A percentile compares a stretch with the other conserved stretches of the same genome.
Conservation (phyloP, 37 sponge, comb jelly and placozoan species). For the Oscarella lobularis region DNA sequence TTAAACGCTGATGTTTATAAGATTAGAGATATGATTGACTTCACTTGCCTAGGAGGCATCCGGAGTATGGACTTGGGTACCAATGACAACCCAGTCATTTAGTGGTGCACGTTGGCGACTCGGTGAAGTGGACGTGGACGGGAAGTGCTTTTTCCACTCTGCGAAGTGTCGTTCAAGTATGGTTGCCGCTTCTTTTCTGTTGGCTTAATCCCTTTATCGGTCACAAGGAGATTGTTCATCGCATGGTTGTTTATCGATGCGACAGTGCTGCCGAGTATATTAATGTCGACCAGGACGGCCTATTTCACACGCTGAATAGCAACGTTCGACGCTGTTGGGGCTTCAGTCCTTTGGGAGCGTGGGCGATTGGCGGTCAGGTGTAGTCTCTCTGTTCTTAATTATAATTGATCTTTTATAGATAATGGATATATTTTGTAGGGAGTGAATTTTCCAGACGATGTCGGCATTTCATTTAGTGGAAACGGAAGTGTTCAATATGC, state of each 20-base stretch:
- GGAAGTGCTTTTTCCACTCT: conserved; percentile 33
- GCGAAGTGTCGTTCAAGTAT: conserved; percentile 47
- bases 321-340: not conserved
- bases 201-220: too few relatives aligned
- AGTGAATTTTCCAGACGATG: not conserved
- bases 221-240: not conserved
- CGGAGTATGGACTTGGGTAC: conserved; percentile 59
- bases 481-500: not conserved
- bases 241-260: not conserved
- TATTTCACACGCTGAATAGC: not conserved
- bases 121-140: conserved; percentile 54
- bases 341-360: too few relatives aligned
- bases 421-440: too few relatives aligned
- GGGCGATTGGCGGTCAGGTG: not conserved
- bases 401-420: too few relatives aligned
- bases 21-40: not conserved
- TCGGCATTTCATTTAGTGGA: not conserved
- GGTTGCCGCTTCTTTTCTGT: too few relatives aligned
- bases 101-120: conserved; percentile 40
- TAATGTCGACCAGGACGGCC: too few relatives aligned
- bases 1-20: not conserved
- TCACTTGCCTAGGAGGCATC: conserved; percentile 12
- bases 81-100: conserved; percentile 30
- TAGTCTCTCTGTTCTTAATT: too few relatives aligned
- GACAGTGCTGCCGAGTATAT: too few relatives aligned